These are phyloP conservation scores for Limanda limanda DNA, from an alignment of 2,113 vertebrate species.

Conservation along the genomic window DNA sequence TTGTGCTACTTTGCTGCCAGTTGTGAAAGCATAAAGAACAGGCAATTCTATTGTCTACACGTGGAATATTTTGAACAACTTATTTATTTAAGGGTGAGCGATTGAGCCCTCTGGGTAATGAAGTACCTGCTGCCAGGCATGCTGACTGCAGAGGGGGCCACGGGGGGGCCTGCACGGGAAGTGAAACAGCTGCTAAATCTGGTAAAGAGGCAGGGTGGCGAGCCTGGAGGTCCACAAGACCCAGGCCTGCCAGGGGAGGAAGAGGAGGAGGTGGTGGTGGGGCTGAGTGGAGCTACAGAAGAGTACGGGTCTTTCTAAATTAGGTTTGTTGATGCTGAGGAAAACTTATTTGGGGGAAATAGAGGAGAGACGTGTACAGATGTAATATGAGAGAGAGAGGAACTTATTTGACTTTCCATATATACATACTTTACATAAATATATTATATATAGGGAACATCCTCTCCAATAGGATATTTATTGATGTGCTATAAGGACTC, in stretches of 20 bases:
- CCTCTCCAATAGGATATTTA: too few species aligned
- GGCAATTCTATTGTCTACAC: too few species aligned
- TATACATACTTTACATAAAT: too few species aligned
- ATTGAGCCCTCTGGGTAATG: constrained; percentile 46
- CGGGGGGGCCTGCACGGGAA: not conserved
- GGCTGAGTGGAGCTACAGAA: constrained; percentile 58
- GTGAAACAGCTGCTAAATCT: constrained; percentile 27
- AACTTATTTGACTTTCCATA: too few species aligned
- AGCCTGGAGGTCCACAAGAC: constrained; percentile 82
- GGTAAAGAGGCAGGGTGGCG: constrained; percentile 28
- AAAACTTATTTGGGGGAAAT: not conserved
- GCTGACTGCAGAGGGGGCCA: constrained; percentile 8
- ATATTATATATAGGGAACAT: too few species aligned
- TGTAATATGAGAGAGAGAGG: too few species aligned
- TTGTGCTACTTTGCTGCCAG: too few species aligned
- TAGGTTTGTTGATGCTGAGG: not conserved
- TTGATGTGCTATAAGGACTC: too few species aligned
- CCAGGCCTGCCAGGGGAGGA: constrained; percentile 73
- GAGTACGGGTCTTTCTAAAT: not conserved
- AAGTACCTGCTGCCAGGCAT: constrained; percentile 56
- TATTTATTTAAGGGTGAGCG: constrained; percentile 13
- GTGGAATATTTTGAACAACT: not conserved
- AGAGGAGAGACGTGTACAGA: too few species aligned
- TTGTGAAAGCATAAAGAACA: too few species aligned
- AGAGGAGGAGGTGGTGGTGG: constrained; percentile 79